phyloP scores from a whole-genome alignment of 1,140 invertebrate species.

The Sminthurinus signatus region DNA sequence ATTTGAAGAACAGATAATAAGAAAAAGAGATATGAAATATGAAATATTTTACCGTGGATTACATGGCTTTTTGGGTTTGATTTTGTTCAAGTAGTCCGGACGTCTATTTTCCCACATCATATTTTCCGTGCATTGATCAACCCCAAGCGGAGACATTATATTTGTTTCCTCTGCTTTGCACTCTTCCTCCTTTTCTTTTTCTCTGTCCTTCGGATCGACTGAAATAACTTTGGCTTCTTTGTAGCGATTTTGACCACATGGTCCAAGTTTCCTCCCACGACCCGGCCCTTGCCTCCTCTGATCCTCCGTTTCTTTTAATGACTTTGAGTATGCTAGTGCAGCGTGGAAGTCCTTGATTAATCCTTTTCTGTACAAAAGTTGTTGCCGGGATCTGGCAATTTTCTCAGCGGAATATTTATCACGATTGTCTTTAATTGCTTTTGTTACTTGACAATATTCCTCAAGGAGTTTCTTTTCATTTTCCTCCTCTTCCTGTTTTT shows the following conservation, averaged over 20 bases:
- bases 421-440: conserved; percentile 7
- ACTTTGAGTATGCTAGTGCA: conserved; percentile 18
- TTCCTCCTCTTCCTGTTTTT: conserved; percentile 24
- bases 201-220: no score
- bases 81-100: conserved; percentile 28
- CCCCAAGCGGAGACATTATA: no score
- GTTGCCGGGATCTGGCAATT: conserved; percentile 18
- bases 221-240: no score
- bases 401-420: conserved; percentile 16
- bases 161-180: no score
- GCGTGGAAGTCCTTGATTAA: conserved; percentile 36
- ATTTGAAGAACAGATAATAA: not conserved
- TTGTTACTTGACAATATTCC: conserved; percentile 13
- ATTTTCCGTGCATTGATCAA: conserved; percentile 13
- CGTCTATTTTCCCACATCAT: conserved; percentile 25
- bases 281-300: no score
- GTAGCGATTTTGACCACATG: no score
- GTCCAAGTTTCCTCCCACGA: no score
- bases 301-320: conserved; percentile 19
- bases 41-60: conserved; percentile 17
- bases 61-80: conserved; percentile 9
- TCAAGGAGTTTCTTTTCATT: conserved; percentile 12
- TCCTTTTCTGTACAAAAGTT: conserved; percentile 35
- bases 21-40: not conserved
- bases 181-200: not conserved